Evolutionary conservation across 2,113 vertebrate genomes (phyloP), one percentile per base, ranked within the genome.

Genomic region (Cinclus cinclus): DNA sequence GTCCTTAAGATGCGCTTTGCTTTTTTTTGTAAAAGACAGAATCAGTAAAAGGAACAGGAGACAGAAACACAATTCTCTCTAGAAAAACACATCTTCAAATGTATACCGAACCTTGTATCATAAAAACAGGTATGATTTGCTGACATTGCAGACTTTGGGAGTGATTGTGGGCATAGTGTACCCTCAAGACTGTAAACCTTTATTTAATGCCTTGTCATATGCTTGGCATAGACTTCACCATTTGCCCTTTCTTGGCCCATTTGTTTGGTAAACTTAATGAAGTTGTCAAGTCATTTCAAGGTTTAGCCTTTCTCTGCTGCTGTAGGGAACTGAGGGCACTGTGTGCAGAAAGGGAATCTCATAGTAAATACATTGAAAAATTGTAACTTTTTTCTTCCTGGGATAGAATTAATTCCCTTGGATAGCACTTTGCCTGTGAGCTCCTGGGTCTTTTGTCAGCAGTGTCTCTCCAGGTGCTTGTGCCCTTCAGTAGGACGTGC

Each of bases 401-500:
- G 23, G 12, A 7, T 33, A 35, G 42, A 75, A 42, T 37, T 49
- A 23, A 19, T 44, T 78, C 56, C 46, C 13, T 59, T 37, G 52
- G 56, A 10, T 42, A 62, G n/a, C 0, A 0, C 20, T 63, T 20
- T 16, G 5, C 9, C 15, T 39, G 16, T 6, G 1, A 58, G 41
- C 46, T 74, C 10, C 55, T 42, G 41, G 20, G n/a, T 53, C 15
- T 28, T 50, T 44, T 69, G 8, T 75, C 44, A 55, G 56, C 52
- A 24, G 19, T 10, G 10, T 65, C 10, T 71, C 15, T 75, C 21
- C 44, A 37, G 50, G 39, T 39, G 6, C 23, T 6, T 0, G 7
- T 42, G 39, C 52, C 42, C 33, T 84, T 89, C 50, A 30, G 23
- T 30, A 20, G 42, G 20, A 19, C 7, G 6, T 41, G 19, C 20